Evolutionary conservation across 1,140 invertebrate species (phyloP).

Genomic region (Ips nitidus): DNA sequence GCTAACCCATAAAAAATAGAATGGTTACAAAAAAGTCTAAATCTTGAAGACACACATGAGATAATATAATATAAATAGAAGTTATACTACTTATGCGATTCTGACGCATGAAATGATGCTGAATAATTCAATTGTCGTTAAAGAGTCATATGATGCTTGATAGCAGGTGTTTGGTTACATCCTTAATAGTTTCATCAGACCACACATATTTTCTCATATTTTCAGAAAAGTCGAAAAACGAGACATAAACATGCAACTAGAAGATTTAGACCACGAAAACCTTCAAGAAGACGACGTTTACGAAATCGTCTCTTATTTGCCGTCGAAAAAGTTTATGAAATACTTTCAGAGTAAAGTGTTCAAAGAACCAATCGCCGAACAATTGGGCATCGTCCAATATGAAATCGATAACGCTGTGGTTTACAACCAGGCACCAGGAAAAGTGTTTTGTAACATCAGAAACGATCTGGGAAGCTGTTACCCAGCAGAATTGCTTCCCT

Average conservation of each 20-base stretch:
- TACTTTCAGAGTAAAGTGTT: constrained; percentile 41
- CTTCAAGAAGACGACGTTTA: constrained; percentile 36
- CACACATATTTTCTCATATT: constrained; percentile 1
- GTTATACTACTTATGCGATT: too few species aligned
- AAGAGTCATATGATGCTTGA: too few species aligned
- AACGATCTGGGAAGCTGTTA: constrained; percentile 18
- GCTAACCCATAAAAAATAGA: too few species aligned
- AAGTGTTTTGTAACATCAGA: constrained; percentile 40
- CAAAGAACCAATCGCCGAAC: constrained; percentile 32
- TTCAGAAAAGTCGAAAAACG: constrained; percentile 30
- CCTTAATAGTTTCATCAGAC: too few species aligned
- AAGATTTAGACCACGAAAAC: constrained; percentile 34
- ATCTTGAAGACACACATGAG: too few species aligned
- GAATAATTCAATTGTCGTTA: too few species aligned
- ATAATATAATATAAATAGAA: too few species aligned
- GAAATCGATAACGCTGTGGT: constrained; percentile 30
- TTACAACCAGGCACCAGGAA: constrained; percentile 35
- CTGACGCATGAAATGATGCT: too few species aligned
- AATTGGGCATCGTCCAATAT: constrained; percentile 35
- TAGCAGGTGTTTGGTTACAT: too few species aligned
- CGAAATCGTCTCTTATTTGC: constrained; percentile 38
- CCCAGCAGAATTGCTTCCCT: constrained; percentile 42
- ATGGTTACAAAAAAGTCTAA: too few species aligned
- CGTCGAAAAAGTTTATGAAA: constrained; percentile 41
- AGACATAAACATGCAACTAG: constrained; percentile 25